Conservation (phyloP, 2,797 vertebrate species). For the Streptopelia turtur region DNA sequence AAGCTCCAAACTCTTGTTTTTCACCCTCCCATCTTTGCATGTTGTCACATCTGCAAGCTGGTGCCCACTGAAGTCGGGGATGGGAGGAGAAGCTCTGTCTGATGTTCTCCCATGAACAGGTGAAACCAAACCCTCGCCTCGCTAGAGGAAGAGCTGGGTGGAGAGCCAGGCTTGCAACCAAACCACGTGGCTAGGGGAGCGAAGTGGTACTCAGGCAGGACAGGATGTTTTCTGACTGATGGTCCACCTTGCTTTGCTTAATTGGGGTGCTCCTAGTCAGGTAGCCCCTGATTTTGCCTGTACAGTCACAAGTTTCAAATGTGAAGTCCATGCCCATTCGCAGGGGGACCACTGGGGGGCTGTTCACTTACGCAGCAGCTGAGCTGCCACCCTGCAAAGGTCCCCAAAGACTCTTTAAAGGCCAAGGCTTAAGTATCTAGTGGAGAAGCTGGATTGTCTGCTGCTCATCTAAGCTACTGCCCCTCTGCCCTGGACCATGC, state of each 20-base stretch:
- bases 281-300: neutral
- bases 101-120: neutral
- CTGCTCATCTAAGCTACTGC: neutral
- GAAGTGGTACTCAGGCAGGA: neutral
- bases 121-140: neutral
- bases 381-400: neutral
- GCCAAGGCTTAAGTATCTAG: neutral
- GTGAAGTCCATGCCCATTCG: neutral
- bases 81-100: neutral
- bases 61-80: neutral
- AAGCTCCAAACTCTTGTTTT: neutral
- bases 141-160: neutral
- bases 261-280: neutral
- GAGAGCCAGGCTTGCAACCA: neutral
- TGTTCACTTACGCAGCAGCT: neutral
- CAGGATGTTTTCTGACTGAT: neutral
- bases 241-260: neutral
- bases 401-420: neutral
- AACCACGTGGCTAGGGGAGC: neutral
- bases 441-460: neutral
- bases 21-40: neutral
- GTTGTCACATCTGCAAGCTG: neutral
- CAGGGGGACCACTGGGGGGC: neutral
- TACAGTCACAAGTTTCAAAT: neutral
- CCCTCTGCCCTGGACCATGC: neutral